Evolutionary conservation across 2,888 invertebrate species (phyloP).

Genomic region (Mimumesa dahlbomi): DNA sequence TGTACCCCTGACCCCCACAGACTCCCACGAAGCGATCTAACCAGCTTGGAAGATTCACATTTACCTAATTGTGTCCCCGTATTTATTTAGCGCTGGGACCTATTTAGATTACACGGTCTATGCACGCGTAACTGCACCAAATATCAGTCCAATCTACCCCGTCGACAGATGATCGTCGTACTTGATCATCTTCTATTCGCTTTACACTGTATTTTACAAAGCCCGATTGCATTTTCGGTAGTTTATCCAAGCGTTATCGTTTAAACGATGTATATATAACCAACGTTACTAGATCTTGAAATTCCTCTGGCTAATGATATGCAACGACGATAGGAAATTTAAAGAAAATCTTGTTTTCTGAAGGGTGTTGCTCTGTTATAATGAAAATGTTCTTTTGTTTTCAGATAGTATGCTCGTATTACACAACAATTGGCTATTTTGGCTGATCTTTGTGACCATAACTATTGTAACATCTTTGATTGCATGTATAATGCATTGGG

Average conservation of each 20-base stretch:
- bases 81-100: constrained; percentile 74
- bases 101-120: constrained; percentile 73
- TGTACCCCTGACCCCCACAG: too few species aligned
- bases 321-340: too few species aligned
- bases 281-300: too few species aligned
- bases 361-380: too few species aligned
- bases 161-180: constrained; percentile 53
- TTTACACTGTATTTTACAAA: constrained; percentile 5
- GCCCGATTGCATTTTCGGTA: constrained; percentile 6
- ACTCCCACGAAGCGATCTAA: constrained; percentile 71
- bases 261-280: too few species aligned
- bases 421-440: constrained; percentile 83
- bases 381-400: too few species aligned
- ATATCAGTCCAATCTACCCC: constrained; percentile 34
- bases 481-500: constrained; percentile 79
- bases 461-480: constrained; percentile 81
- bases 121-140: constrained; percentile 44
- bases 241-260: too few species aligned
- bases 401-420: too few species aligned
- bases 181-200: constrained; percentile 23
- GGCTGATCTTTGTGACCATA: constrained; percentile 83
- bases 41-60: constrained; percentile 76
- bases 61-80: constrained; percentile 78
- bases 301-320: too few species aligned
- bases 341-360: too few species aligned